Base-by-base conservation (phyloP, 2,888 invertebrate species). In the Phorcus lineatus region DNA sequence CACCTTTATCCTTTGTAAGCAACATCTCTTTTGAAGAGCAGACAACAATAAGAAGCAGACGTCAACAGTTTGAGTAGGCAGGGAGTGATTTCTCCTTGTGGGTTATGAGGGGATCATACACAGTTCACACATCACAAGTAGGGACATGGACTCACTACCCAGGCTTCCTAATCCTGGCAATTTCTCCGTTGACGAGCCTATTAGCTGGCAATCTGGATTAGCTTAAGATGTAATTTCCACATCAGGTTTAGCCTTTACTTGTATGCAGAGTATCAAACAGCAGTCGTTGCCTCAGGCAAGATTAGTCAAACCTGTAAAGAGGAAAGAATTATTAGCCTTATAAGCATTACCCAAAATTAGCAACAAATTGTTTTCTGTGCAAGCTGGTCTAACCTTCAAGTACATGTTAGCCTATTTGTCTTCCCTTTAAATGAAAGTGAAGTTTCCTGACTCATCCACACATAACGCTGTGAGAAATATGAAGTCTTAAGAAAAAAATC, bases 181-280 rank as follows among this genome's bases (percentile, higher is more conserved):
- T 70, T 40, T 31, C 40, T 70, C 11, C 40, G 19, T 36, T 40
- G 70, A 70, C 70, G 40, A 70, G 40, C 36, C 36, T 70, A 70
- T 70, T 36, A 70, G 13, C 70, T 19, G 70, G 36, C 70, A 70
- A 70, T 70, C 70, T 31, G 70, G 70, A 70, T 70, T 40, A 70
- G 36, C 40, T 31, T 36, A 70, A 70, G 31, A 31, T n/a, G 28
- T 70, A 17, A 19, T 36, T 36, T 70, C 70, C 40, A 40, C 70
- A 70, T 40, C n/a, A 36, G 36, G 9, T 47, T 47, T 11, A 47
- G 47, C 13, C 47, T 31, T n/a, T 31, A 40, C 70, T 31, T 31
- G 40, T 47, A 13, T 47, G 47, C 47, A 47, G 47, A 47, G 47
- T 47, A 6, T 47, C 47, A 47, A 47, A 47, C 47, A 47, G 47